Base-by-base conservation (phyloP, 2,113 vertebrate genomes). In the Falcunculus frontatus region DNA sequence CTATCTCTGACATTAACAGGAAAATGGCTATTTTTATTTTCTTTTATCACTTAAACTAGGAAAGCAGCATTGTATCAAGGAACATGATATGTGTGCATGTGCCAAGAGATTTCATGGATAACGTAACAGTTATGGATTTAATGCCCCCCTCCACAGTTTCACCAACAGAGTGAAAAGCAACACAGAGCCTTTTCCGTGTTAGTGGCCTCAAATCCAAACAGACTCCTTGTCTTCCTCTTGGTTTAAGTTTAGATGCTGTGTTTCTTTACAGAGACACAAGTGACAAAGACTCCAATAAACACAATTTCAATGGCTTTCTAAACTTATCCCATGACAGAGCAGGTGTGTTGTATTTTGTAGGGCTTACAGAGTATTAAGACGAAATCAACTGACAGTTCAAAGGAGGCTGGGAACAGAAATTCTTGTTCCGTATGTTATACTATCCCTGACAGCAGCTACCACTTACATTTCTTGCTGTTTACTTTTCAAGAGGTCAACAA, bases 331-430 rank as follows among this genome's bases (percentile, higher is more conserved):
- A 14, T 84, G 87, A 50, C 65, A 60, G 42, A 69, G 52, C 60
- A 79, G 90, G 65, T 6, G 0, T 80, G 44, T 60, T 90, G 64
- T 75, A 32, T 90, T 96, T 92, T 79, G 37, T 64, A 57, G 49
- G 53, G 44, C 70, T 84, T 87, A 86, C 26, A 46, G 80, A 52
- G 80, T 75, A 82, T 82, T 92, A 92, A 82, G 73, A 70, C 83
- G 84, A 95, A 92, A 84, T 56, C 76, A 65, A 90, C 76, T 84
- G 76, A 35, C n/a, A 56, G 29, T 89, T 92, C 89, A 82, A 62
- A 96, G 69, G 62, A 92, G 69, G 41, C 57, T 92, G 86, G 88
- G 90, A 94, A 93, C 57, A 95, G 83, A 86, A 81, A 90, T 83
- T 60, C 60, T 82, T 60, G 41, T 87, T 93, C 46, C 57, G 47